phyloP scores from a whole-genome alignment of 23 tunicate genomes.

The Halocynthia roretzi region DNA sequence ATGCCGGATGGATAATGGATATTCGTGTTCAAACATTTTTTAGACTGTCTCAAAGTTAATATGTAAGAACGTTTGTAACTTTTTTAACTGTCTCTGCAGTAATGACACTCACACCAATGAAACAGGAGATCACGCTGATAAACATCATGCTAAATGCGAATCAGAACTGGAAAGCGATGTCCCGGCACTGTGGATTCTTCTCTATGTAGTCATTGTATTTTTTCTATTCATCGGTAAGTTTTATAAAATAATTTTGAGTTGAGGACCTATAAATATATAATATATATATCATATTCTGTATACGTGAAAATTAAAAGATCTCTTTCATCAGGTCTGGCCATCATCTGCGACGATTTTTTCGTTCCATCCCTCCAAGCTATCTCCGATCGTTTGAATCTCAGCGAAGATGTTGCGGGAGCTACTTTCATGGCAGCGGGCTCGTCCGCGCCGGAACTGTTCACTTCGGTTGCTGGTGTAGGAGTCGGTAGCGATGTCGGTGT shows the following conservation, averaged over 20 bases:
- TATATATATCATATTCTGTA: background rate
- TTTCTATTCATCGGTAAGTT: conserved; percentile 77
- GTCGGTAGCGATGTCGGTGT: conserved; percentile 98
- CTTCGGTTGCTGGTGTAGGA: conserved; percentile 80
- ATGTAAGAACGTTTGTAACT: too few species aligned
- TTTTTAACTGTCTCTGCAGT: too few species aligned
- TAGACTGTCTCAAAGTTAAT: too few species aligned
- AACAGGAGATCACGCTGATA: conserved; percentile 18
- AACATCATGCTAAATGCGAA: conserved; percentile 26
- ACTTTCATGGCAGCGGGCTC: conserved; percentile 99
- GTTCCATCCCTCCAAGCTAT: conserved; percentile 93
- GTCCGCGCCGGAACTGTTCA: conserved; percentile 94
- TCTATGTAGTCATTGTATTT: conserved; percentile 51
- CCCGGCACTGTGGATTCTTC: conserved; percentile 58
- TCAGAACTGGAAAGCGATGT: conserved; percentile 33
- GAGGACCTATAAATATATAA: too few species aligned
- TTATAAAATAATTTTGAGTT: background rate
- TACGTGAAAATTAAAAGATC: background rate
- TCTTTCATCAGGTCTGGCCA: conserved; percentile 49
- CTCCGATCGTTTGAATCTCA: conserved; percentile 72
- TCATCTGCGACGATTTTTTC: conserved; percentile 94
- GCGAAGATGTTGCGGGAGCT: conserved; percentile 97
- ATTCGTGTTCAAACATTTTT: too few species aligned
- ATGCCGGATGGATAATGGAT: too few species aligned
- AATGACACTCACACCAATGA: background rate